Evolutionary conservation across 2,888 invertebrate genomes (phyloP), one percentile per base, ranked within the genome.

Genomic region (Polia nebulosa): DNA sequence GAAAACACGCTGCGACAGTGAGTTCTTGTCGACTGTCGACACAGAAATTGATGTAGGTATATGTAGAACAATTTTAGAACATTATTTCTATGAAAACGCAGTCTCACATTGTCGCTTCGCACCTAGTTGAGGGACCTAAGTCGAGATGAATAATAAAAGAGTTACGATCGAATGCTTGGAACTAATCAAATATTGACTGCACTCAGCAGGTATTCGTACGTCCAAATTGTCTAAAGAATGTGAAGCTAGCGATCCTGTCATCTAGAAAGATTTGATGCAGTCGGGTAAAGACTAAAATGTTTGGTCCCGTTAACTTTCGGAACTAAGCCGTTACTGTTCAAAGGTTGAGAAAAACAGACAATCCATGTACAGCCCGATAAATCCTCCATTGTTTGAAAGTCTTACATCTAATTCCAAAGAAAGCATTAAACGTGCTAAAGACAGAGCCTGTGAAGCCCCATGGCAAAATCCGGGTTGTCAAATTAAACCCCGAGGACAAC

Each of bases 321-420:
- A 45, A 59, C 25, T 59, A 8, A 13, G 5, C n/a, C 13, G 22
- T 1, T 25, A 59, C 6, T 41, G 22, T 58, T 13, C 13, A 34
- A 32, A 20, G 27, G n/a, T 34, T 34, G 3, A 15, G 32, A 34
- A 41, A 32, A 64, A 41, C 25, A 39, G 36, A 6, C 15, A 20
- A n/a, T 13, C 3, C 0, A 32, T 0, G 13, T 11, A 25, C 15
- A 22, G 36, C 25, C 3, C 32, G 52, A 73, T 63, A 64, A 51
- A 44, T 51, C 51, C 11, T 11, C 25, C 27, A 51, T 51, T 56
- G 55, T 71, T 56, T 55, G 32, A 55, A 27, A 17, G 5, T 22
- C 32, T 39, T 9, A 34, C 44, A 59, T 55, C 41, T 49, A 22
- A 41, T 22, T 22, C 32, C 27, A 34, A 34, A 20, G 17, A 36